Base-by-base conservation (phyloP, 2,113 vertebrate genomes). In the Antechinus stuartii region DNA sequence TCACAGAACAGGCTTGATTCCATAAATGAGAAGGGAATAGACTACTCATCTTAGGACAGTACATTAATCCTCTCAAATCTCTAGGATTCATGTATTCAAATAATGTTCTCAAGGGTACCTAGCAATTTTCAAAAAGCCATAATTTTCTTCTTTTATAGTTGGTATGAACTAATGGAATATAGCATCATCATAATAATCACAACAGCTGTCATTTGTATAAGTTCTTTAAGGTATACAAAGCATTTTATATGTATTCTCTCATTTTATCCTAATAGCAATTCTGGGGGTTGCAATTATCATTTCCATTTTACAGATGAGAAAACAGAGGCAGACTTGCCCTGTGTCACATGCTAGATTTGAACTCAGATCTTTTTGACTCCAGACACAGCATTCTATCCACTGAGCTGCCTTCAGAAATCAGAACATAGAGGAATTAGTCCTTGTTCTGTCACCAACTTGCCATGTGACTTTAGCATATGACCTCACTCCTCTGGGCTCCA, bases 231-330 rank as follows among this genome's bases (percentile, higher is more conserved):
- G 54, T 46, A 8, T 19, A 22, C 54, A 42, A 55, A 8, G 22
- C 2, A 7, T 61, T 3, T 91, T 25, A 76, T 0, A 54, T 5
- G 35, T 9, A 30, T 46, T 57, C 46, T 76, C 25, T 92, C 92
- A 92, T 47, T 92, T 57, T 47, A 93, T 35, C 68, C 42, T 93
- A 46, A 91, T 95, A 49, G 24, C 57, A 91, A 53, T 8, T 55
- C 92, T 61, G 84, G 91, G 91, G 93, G 47, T 10, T 53, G 14
- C 2, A 22, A 26, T 53, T 27, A 53, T 12, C 25, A 91, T 35
- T 16, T 30, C 61, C 9, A 47, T 57, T 52, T 76, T 91, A 42
- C 68, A 93, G 49, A 94, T 25, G 5, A 10, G 26, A 25, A 95
- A 56, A 57, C 47, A 55, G 89, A 57, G 30, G 76, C 12, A 96